Conservation (phyloP, 2,888 invertebrate species). For the Lepas anatifera region DNA sequence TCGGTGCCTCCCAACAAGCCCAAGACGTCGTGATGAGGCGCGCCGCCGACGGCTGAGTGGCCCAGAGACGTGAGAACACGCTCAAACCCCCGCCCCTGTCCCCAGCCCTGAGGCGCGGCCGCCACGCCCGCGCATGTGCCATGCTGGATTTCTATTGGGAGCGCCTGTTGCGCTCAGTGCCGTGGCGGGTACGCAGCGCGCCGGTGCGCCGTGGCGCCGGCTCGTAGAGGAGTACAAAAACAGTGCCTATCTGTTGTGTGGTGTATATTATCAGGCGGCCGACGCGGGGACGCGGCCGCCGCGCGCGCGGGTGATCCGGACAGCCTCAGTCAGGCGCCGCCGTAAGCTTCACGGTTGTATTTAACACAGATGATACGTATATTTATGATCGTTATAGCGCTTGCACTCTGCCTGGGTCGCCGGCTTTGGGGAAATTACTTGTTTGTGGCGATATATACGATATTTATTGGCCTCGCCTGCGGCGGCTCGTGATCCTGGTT, state of each 20-base stretch:
- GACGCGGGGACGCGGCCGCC: not conserved
- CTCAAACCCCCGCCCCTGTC: not conserved
- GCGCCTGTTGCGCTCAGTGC: not conserved
- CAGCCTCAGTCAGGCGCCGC: too few species aligned
- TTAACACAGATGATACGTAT: too few species aligned
- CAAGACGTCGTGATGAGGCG: slow-evolving; percentile 14
- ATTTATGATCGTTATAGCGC: too few species aligned
- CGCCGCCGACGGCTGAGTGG: too few species aligned
- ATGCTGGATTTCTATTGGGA: not conserved
- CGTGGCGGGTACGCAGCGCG: not conserved
- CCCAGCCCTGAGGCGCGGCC: not conserved
- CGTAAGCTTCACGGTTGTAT: too few species aligned
- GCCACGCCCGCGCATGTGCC: not conserved
- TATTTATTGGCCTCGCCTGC: too few species aligned
- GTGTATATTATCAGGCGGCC: not conserved
- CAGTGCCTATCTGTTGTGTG: not conserved
- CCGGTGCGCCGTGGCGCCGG: too few species aligned
- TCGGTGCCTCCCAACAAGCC: slow-evolving; percentile 15
- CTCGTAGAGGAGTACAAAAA: not conserved
- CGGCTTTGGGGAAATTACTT: too few species aligned
- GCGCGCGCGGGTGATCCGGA: not conserved
- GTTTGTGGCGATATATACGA: too few species aligned
- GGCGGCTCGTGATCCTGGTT: too few species aligned
- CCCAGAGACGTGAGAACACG: not conserved
- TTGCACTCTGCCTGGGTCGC: too few species aligned